phyloP scores from a whole-genome alignment of 2,113 vertebrate species.

The Microtus ochrogaster region DNA sequence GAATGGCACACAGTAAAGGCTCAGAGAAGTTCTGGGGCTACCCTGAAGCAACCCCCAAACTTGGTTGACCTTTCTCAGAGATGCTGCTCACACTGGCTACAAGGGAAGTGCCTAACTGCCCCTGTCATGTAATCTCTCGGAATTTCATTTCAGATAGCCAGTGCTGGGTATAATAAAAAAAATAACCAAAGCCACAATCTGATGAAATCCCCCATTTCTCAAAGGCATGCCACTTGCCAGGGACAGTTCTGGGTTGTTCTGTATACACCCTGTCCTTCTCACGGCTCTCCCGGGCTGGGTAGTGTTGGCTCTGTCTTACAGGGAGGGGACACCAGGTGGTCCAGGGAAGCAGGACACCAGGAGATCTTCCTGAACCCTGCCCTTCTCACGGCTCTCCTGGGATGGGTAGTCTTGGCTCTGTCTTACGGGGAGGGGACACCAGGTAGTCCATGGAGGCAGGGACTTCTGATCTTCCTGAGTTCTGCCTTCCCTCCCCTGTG shows the following conservation, averaged over 20 bases:
- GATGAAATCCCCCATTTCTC: not conserved
- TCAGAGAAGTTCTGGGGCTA: not conserved
- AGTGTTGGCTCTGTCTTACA: no score
- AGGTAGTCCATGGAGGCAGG: no score
- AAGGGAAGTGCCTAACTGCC: not conserved
- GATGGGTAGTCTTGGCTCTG: not conserved
- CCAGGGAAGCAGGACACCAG: no score
- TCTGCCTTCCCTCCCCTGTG: not conserved
- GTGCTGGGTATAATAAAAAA: not conserved
- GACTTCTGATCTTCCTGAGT: not conserved
- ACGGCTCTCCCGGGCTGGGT: no score
- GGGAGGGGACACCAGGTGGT: no score
- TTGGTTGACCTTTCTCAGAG: not conserved
- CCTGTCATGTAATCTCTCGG: not conserved
- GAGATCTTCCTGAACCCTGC: not conserved
- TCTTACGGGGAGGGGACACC: not conserved
- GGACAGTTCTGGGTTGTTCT: not conserved
- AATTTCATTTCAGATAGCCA: constrained; percentile 12
- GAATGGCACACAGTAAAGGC: not conserved
- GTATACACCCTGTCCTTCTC: not conserved
- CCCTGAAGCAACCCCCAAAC: not conserved
- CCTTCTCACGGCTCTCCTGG: not conserved
- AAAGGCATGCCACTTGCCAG: not conserved
- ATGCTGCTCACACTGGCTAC: not conserved
- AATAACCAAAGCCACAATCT: not conserved